Conservation (phyloP, 1,140 invertebrate species). For the Steinernema khuongi region DNA sequence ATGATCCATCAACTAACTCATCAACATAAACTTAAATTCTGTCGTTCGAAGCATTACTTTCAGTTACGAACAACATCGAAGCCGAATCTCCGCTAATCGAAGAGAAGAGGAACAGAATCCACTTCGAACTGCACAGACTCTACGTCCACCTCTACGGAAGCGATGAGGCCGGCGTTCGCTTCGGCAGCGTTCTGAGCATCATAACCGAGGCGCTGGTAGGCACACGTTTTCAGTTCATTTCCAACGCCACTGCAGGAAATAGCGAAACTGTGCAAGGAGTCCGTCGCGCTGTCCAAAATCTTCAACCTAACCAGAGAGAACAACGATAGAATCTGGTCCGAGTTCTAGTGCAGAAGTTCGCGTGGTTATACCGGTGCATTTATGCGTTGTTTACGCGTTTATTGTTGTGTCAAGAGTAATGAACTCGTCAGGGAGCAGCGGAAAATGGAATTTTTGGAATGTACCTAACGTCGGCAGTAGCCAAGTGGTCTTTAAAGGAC, state of each 20-base stretch:
- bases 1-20: too few relatives aligned
- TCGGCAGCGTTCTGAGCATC: background rate
- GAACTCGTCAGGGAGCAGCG: too few relatives aligned
- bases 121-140: background rate
- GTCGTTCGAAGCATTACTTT: background rate
- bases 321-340: background rate
- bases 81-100: background rate
- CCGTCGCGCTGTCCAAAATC: background rate
- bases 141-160: background rate
- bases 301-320: background rate
- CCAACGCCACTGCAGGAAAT: background rate
- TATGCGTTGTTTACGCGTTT: too few relatives aligned
- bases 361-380: too few relatives aligned
- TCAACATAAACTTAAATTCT: background rate
- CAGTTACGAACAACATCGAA: background rate
- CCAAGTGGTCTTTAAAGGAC: too few relatives aligned
- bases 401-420: too few relatives aligned
- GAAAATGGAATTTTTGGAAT: too few relatives aligned
- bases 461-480: too few relatives aligned
- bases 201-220: background rate
- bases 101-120: background rate
- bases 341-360: too few relatives aligned
- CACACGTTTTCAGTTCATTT: background rate
- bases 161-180: background rate
- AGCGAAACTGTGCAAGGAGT: background rate